Conservation (phyloP, 2,888 invertebrate genomes). For the Fabriciana adippe region DNA sequence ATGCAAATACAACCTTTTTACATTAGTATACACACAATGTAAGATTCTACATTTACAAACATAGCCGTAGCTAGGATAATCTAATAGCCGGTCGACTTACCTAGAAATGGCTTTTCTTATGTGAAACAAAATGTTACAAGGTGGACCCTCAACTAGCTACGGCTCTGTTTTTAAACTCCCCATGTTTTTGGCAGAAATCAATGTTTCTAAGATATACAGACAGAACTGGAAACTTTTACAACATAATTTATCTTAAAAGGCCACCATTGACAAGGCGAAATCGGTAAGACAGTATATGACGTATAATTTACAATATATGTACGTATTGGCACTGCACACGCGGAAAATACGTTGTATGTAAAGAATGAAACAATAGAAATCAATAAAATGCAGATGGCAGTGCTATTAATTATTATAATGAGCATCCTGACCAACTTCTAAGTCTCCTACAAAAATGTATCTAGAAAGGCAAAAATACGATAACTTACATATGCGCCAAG, state of each 20-base stretch:
- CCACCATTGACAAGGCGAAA: conserved; percentile 63
- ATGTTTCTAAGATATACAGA: conserved; percentile 20
- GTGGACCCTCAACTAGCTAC: conserved; percentile 4
- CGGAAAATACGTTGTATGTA: conserved; percentile 5
- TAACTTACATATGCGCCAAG: conserved; percentile 45
- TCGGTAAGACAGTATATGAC: conserved; percentile 42
- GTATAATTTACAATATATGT: conserved; percentile 11
- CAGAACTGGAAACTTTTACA: conserved; percentile 40
- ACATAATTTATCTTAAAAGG: conserved; percentile 52
- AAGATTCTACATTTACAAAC: conserved; percentile 29
- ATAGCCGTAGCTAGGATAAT: conserved; percentile 12
- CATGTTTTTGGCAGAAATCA: conserved; percentile 14
- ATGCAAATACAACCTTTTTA: conserved; percentile 29
- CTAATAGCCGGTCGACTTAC: too few relatives aligned
- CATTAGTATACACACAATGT: conserved; percentile 26
- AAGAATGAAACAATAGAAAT: conserved; percentile 25
- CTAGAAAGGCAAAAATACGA: conserved; percentile 42
- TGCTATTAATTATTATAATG: conserved; percentile 65
- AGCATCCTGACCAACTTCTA: conserved; percentile 70
- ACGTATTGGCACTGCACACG: conserved; percentile 31
- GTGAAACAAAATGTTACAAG: background rate
- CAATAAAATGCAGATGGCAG: conserved; percentile 54
- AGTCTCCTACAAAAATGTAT: conserved; percentile 34
- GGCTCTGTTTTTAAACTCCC: conserved; percentile 9
- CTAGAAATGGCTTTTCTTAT: background rate